phyloP scores from a whole-genome alignment of 1,140 invertebrate species.

The Rhynchophorus ferrugineus region DNA sequence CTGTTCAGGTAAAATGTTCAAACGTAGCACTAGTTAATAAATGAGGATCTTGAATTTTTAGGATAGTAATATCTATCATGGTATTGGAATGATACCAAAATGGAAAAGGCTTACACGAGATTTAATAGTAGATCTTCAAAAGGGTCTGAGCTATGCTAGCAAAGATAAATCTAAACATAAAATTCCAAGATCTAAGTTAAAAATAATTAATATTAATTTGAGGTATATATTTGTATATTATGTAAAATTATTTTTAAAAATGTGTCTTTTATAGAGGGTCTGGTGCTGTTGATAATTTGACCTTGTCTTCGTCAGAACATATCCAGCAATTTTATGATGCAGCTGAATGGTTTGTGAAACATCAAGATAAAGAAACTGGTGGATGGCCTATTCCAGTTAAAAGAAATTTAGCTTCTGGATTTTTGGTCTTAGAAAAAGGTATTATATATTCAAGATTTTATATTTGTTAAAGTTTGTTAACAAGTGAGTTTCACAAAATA shows the following conservation, averaged over 20 bases:
- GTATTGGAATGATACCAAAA: constrained; percentile 60
- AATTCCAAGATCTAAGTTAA: constrained; percentile 68
- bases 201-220: constrained; percentile 58
- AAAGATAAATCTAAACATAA: constrained; percentile 61
- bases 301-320: constrained; percentile 75
- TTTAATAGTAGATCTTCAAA: constrained; percentile 84
- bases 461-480: neutral
- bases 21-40: no score
- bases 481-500: no score
- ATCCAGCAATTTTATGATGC: constrained; percentile 85
- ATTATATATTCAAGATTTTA: neutral
- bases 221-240: constrained; percentile 24
- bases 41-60: no score
- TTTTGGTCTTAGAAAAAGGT: constrained; percentile 46
- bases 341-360: constrained; percentile 84
- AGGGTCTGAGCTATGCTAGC: constrained; percentile 61
- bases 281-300: constrained; percentile 75
- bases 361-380: constrained; percentile 74
- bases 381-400: constrained; percentile 86
- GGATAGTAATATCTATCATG: constrained; percentile 79
- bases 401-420: constrained; percentile 65
- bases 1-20: constrained; percentile 53
- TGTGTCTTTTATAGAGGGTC: constrained; percentile 47
- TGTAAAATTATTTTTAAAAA: neutral
- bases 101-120: constrained; percentile 85